Evolutionary conservation across 2,113 vertebrate genomes (phyloP).

Genomic region (Quiscalus mexicanus): DNA sequence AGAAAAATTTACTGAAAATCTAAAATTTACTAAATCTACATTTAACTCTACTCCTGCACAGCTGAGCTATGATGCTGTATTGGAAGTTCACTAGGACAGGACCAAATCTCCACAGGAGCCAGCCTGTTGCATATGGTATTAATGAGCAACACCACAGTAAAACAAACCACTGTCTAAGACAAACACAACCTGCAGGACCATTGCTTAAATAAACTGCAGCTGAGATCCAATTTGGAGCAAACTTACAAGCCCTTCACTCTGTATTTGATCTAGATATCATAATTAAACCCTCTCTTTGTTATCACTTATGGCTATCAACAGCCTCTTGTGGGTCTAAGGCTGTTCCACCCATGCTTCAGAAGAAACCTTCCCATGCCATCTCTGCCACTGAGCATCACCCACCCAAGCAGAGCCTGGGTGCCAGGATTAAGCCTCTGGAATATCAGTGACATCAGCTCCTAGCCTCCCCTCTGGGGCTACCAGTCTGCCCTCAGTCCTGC

Average conservation of each 20-base stretch:
- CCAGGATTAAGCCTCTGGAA: background rate
- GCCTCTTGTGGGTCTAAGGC: background rate
- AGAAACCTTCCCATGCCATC: background rate
- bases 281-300: background rate
- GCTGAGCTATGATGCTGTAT: background rate
- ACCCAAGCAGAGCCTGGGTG: background rate
- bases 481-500: background rate
- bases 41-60: background rate
- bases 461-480: background rate
- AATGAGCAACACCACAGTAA: background rate
- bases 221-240: background rate
- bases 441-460: background rate
- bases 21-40: background rate
- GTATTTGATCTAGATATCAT: background rate
- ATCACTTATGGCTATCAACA: background rate
- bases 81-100: background rate
- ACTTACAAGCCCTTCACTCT: background rate
- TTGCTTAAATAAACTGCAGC: background rate
- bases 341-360: background rate
- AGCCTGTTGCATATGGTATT: background rate
- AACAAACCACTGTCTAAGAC: background rate
- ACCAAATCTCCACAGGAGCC: background rate
- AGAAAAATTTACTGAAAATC: background rate
- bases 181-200: constrained; percentile 6
- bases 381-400: background rate